Conservation (phyloP, 2,113 vertebrate species). For the Turdus rufiventris region DNA sequence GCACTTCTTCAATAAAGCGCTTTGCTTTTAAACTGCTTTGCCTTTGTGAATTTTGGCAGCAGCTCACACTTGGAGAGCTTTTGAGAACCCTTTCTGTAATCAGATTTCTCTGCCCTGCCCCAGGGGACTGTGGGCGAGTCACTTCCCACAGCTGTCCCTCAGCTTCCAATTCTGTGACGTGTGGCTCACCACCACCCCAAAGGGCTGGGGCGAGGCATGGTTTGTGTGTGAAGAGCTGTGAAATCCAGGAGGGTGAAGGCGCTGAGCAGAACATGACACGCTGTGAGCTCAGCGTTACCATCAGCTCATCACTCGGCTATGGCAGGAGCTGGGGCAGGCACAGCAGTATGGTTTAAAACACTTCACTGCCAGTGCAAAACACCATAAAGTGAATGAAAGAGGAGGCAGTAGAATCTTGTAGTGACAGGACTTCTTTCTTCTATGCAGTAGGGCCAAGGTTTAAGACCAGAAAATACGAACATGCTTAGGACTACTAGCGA, state of each 20-base stretch:
- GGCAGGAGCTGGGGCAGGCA: background rate
- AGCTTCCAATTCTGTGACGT: background rate
- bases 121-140: background rate
- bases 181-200: background rate
- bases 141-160: conserved; percentile 44
- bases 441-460: background rate
- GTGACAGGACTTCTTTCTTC: background rate
- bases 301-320: background rate
- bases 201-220: background rate
- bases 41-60: conserved; percentile 62
- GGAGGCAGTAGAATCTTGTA: background rate
- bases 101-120: conserved; percentile 1
- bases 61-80: conserved; percentile 41
- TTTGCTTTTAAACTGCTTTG: conserved; percentile 39
- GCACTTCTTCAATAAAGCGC: conserved; percentile 43
- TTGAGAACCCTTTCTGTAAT: conserved; percentile 24
- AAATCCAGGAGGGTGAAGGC: background rate
- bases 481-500: background rate
- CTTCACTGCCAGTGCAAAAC: background rate
- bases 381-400: background rate
- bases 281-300: background rate
- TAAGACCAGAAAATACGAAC: background rate
- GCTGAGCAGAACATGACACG: background rate
- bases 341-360: background rate
- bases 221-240: background rate